Evolutionary conservation across 2,888 invertebrate species (phyloP).

Genomic region (Cryptophagus acutangulus): DNA sequence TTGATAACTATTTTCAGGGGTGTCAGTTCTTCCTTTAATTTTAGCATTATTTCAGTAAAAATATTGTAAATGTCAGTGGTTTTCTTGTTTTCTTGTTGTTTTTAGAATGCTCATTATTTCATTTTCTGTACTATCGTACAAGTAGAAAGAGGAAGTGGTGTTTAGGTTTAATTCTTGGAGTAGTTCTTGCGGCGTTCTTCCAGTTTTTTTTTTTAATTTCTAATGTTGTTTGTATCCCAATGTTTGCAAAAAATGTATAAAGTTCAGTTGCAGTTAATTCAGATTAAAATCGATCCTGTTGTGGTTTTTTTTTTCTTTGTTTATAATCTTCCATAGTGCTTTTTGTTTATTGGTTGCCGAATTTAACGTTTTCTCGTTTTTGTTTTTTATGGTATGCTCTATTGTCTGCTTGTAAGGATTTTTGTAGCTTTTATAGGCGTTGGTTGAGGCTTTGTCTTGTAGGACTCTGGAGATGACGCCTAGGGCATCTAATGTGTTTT

Average conservation of each 20-base stretch:
- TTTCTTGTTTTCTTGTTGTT: constrained; percentile 6
- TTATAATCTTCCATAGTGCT: constrained; percentile 8
- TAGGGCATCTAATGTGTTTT: constrained; percentile 5
- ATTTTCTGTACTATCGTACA: constrained; percentile 10
- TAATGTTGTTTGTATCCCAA: too few species aligned
- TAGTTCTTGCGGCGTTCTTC: neutral
- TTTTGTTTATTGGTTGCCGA: constrained; percentile 9
- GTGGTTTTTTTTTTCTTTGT: constrained; percentile 1
- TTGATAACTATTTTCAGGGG: constrained; percentile 8
- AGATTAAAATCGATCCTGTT: neutral
- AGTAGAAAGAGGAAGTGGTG: neutral
- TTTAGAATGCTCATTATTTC: constrained; percentile 8
- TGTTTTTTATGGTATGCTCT: constrained; percentile 1
- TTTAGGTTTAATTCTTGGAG: neutral
- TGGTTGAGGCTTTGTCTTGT: too few species aligned
- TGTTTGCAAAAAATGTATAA: constrained; percentile 8
- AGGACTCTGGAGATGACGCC: neutral
- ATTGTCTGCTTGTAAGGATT: constrained; percentile 3
- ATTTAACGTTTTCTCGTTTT: constrained; percentile 5
- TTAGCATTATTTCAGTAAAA: constrained; percentile 6
- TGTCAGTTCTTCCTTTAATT: neutral
- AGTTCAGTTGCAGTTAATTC: constrained; percentile 6
- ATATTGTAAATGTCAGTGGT: constrained; percentile 7
- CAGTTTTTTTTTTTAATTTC: too few species aligned
- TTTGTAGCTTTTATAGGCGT: constrained; percentile 8